These are phyloP conservation scores for Thaumatotibia leucotreta DNA, from an alignment of 1,140 invertebrate genomes.

Conservation along the genomic window DNA sequence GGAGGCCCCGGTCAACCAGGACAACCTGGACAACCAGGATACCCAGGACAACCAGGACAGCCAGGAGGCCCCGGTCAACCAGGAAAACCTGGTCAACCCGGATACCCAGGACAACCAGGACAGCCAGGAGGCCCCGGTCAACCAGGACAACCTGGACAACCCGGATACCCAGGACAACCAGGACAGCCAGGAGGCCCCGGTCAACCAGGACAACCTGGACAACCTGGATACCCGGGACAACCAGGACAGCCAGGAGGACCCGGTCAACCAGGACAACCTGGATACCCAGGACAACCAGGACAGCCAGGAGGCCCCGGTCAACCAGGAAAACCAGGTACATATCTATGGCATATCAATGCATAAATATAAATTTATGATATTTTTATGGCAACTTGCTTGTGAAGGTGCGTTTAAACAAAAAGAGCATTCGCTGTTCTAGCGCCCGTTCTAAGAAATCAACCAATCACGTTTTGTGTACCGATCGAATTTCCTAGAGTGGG, in stretches of 20 bases:
- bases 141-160: conserved; percentile 15
- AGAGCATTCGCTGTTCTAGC: too few species aligned
- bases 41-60: background rate
- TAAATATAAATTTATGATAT: too few species aligned
- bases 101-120: conserved; percentile 28
- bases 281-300: conserved; percentile 15
- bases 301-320: conserved; percentile 18
- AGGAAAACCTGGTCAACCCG: conserved; percentile 33
- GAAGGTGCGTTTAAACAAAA: too few species aligned
- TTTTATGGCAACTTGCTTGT: too few species aligned
- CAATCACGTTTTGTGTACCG: too few species aligned
- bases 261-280: conserved; percentile 14
- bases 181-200: conserved; percentile 17
- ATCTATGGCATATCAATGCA: background rate
- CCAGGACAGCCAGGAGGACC: conserved; percentile 17
- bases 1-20: conserved; percentile 20
- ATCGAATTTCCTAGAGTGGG: too few species aligned
- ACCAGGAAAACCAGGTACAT: conserved; percentile 17
- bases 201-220: conserved; percentile 16
- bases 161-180: background rate
- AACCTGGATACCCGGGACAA: background rate
- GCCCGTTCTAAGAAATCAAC: too few species aligned
- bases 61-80: conserved; percentile 17
- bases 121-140: conserved; percentile 23
- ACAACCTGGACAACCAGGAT: conserved; percentile 1